These are phyloP conservation scores for Ophion ellenae DNA, from an alignment of 2,888 invertebrate genomes.

Conservation along the genomic window DNA sequence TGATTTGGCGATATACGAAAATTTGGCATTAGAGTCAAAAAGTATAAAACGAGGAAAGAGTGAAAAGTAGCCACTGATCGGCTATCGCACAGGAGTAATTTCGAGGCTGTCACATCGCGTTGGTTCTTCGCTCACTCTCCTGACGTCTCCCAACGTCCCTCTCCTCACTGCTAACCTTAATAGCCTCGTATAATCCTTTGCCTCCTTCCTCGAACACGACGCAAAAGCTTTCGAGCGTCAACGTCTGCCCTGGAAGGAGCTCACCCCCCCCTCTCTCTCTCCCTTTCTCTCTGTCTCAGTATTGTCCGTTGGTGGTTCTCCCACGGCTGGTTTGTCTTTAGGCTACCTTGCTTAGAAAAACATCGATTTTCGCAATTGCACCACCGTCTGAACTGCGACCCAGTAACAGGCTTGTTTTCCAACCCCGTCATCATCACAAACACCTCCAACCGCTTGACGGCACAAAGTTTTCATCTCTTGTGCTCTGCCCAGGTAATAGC, in stretches of 20 bases:
- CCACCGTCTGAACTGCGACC: slow-evolving; percentile 26
- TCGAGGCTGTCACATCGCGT: slow-evolving; percentile 62
- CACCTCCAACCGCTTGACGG: not conserved
- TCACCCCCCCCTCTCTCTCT: slow-evolving; percentile 4
- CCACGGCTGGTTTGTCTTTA: slow-evolving; percentile 44
- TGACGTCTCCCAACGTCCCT: slow-evolving; percentile 24
- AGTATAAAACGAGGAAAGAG: slow-evolving; percentile 31
- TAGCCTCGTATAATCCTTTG: slow-evolving; percentile 66
- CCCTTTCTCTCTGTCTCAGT: slow-evolving; percentile 13
- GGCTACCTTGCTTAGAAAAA: slow-evolving; percentile 57
- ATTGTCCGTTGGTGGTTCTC: slow-evolving; percentile 42
- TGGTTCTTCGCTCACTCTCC: slow-evolving; percentile 63
- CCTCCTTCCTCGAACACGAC: slow-evolving; percentile 61
- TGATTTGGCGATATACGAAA: slow-evolving; percentile 11
- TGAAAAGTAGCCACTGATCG: slow-evolving; percentile 56
- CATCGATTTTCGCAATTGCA: slow-evolving; percentile 55
- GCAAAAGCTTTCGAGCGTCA: slow-evolving; percentile 65
- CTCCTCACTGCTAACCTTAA: slow-evolving; percentile 54
- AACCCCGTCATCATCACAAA: slow-evolving; percentile 6
- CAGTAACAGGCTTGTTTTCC: slow-evolving; percentile 1
- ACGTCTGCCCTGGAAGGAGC: slow-evolving; percentile 39
- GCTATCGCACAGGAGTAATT: slow-evolving; percentile 60
- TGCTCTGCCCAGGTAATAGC: not conserved
- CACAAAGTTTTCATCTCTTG: slow-evolving; percentile 34
- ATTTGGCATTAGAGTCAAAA: slow-evolving; percentile 31